These are phyloP conservation scores for Trichoplusia ni DNA, from an alignment of 1,140 invertebrate genomes.

Conservation along the genomic window DNA sequence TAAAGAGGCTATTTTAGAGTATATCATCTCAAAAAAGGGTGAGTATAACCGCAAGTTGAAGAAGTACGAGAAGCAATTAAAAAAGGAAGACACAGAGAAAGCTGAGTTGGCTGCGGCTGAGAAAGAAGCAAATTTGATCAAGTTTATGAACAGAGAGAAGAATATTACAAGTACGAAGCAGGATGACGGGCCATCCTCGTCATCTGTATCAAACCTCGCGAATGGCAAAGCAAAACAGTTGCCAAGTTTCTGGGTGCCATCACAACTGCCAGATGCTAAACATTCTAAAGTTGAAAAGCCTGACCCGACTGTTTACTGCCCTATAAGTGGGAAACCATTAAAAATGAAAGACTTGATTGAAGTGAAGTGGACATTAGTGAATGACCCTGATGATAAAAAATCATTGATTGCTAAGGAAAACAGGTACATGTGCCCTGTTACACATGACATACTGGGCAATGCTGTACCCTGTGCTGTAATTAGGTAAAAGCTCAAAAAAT, in stretches of 20 bases:
- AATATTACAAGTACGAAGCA: conserved; percentile 83
- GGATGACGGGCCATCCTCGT: conserved; percentile 41
- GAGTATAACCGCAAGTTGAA: conserved; percentile 95
- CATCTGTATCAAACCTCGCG: conserved; percentile 76
- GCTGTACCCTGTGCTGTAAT: conserved; percentile 96
- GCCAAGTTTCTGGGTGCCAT: conserved; percentile 99
- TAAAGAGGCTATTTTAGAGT: conserved; percentile 98
- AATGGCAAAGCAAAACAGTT: conserved; percentile 81
- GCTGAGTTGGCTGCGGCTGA: conserved; percentile 85
- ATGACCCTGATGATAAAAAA: conserved; percentile 92
- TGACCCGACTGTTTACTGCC: conserved; percentile 95
- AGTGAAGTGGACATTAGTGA: conserved; percentile 96
- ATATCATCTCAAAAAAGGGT: conserved; percentile 97
- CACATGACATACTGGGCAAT: conserved; percentile 97
- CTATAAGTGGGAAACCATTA: conserved; percentile 94
- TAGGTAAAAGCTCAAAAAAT: conserved; percentile 76
- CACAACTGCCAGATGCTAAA: conserved; percentile 94
- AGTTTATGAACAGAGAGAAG: conserved; percentile 88
- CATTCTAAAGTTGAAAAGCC: conserved; percentile 90
- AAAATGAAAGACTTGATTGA: conserved; percentile 96
- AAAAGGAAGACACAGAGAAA: conserved; percentile 85
- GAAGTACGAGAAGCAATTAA: conserved; percentile 95
- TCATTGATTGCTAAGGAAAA: conserved; percentile 92
- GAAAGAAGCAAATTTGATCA: conserved; percentile 78
- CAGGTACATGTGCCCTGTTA: conserved; percentile 98